Evolutionary conservation across 2,888 invertebrate genomes (phyloP).

Genomic region (Melieria omissa): DNA sequence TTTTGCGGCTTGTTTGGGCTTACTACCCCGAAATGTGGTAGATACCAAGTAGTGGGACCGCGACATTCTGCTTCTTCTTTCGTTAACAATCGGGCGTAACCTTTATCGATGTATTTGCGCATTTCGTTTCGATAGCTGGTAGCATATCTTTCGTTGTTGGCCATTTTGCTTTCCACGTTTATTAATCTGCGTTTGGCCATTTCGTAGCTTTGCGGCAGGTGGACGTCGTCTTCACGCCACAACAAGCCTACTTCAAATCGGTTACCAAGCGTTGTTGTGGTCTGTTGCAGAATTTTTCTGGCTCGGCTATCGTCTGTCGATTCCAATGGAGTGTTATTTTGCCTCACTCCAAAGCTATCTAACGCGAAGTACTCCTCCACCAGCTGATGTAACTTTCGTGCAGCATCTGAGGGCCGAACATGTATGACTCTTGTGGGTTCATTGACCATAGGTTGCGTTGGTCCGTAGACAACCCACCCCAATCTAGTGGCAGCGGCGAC

Average conservation of each 20-base stretch:
- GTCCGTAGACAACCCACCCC: background rate
- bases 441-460: background rate
- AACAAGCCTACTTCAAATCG: no score
- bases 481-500: constrained; percentile 4
- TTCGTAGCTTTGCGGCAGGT: constrained; percentile 34
- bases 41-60: constrained; percentile 17
- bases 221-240: background rate
- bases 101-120: constrained; percentile 31
- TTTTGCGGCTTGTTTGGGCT: constrained; percentile 48
- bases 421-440: no score
- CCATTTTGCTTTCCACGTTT: constrained; percentile 29
- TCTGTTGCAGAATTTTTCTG: constrained; percentile 30
- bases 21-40: constrained; percentile 33
- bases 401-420: background rate
- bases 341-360: constrained; percentile 1
- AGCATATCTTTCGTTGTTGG: background rate
- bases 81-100: constrained; percentile 18
- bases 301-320: constrained; percentile 4
- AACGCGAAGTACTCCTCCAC: constrained; percentile 4
- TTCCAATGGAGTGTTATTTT: background rate
- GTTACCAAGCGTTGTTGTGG: constrained; percentile 19
- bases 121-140: constrained; percentile 6
- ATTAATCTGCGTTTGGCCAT: constrained; percentile 39
- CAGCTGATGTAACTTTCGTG: background rate
- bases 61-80: constrained; percentile 12